Base-by-base conservation (phyloP, 2,888 invertebrate genomes). In the Julus scandinavius region DNA sequence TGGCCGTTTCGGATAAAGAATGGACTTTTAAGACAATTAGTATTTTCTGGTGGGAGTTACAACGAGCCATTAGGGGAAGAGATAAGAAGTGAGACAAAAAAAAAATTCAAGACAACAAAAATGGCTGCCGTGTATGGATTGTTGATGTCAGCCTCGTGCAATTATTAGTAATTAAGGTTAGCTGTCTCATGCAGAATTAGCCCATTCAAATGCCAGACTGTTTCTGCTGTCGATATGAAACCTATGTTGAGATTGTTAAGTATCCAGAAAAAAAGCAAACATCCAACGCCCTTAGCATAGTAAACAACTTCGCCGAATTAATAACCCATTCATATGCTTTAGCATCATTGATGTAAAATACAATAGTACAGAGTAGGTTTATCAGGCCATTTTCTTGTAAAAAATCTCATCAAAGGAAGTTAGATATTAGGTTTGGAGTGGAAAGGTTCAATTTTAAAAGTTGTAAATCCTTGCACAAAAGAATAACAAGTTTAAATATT, bases 21-120 rank as follows among this genome's bases (percentile, higher is more conserved):
- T 80, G 80, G 80, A 80, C 80, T 80, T 80, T 80, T 80, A 80
- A 80, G 80, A 80, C 80, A 80, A 80, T 80, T 80, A 80, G 80
- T 80, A 80, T 29, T 80, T 80, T 29, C 80, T 11, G 38, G 29
- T 80, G 80, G 80, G 80, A 80, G 80, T 80, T 80, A 38, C 80
- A 80, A 80, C 38, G 80, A 80, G 80, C 80, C 80, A 80, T 80
- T 80, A 80, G 80, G 29, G 80, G 80, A 4, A 80, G 1, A 29
- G 80, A 80, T 80, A 38, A 80, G 38, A 80, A 80, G 11, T 13
- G 13, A 54, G 38, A 13, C 13, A 29, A 80, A 29, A 80, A 80
- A 80, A 38, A 80, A 80, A 3, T 54, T 11, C 29, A 80, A 80
- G 80, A 80, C 17, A 80, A 80, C 80, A 38, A 80, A 80, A 38